Base-by-base conservation (phyloP, 2,797 vertebrate genomes). In the Kryptolebias ocellatus region DNA sequence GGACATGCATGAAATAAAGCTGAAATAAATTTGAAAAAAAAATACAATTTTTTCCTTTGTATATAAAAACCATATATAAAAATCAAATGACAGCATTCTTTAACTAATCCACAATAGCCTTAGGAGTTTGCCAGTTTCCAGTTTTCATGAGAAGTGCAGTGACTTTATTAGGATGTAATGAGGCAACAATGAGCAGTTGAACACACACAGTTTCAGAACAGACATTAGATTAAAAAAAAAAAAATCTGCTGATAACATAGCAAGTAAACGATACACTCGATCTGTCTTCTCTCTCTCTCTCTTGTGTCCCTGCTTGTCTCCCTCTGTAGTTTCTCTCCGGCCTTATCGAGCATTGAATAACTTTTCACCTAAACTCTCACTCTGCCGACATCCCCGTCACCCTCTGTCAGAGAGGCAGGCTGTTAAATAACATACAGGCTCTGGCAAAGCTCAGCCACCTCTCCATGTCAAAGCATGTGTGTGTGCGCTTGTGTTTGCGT, bases 331-430 rank as follows among this genome's bases (percentile, higher is more conserved):
- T 81, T 80, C 72, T 84, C 64, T 69, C 72, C 61, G 74, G 67
- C 56, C 77, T 87, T 88, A 86, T 90, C 80, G 71, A 51, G 55
- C 37, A n/a, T 74, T 84, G 65, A 80, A 86, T 86, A 77, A 61
- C 87, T 88, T 90, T 85, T 81, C 70, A 84, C 72, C 67, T 77
- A 76, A 83, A 74, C 83, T 82, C 76, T 60, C 73, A 78, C 78
- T 78, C 72, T 46, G 69, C 79, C 77, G 81, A 81, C 76, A 67
- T 80, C 78, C 71, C 66, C 60, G 53, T 85, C 65, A 67, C 45
- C 84, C 72, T 46, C 62, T 55, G 47, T 69, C 78, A 81, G 83
- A 86, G 56, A 77, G 74, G 61, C 70, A 61, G 72, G 64, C 47
- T 50, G 60, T 74, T 81, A 83, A 51, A 78, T 80, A 82, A 79